Percentiles rank a stretch among this genome's conserved stretches.
Conservation (phyloP, 2,113 vertebrate genomes). For the Percina caprodes region DNA sequence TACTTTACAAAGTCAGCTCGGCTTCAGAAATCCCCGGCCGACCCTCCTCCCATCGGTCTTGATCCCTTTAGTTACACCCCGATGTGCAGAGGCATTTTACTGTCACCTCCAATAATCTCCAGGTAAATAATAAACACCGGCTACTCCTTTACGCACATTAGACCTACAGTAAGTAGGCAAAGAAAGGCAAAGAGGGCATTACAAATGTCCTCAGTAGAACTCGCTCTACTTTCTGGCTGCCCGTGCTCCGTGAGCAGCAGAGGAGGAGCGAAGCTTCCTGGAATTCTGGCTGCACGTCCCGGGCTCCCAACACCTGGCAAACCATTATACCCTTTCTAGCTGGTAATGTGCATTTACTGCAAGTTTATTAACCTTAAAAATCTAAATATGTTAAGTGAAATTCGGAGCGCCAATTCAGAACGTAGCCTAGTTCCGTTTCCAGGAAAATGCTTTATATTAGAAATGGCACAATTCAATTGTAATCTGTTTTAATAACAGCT, state of each 20-base stretch:
- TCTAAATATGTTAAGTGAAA: background rate
- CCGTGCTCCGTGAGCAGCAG: slow-evolving; percentile 64
- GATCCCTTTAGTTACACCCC: slow-evolving; percentile 65
- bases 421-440: too few species aligned
- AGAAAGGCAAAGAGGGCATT: background rate
- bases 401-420: background rate
- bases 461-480: background rate
- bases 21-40: slow-evolving; percentile 49
- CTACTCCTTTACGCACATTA: background rate
- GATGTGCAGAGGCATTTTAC: slow-evolving; percentile 45
- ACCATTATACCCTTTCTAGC: slow-evolving; percentile 26
- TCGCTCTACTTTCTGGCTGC: background rate
- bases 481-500: background rate
- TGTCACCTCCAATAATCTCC: slow-evolving; percentile 30
- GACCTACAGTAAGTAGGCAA: background rate
- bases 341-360: slow-evolving; percentile 7
- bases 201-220: background rate
- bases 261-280: slow-evolving; percentile 58
- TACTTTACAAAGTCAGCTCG: slow-evolving; percentile 32
- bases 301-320: slow-evolving; percentile 36
- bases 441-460: background rate
- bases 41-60: slow-evolving; percentile 54
- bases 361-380: background rate
- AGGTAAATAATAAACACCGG: slow-evolving; percentile 3
- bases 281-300: slow-evolving; percentile 28